These are phyloP conservation scores for Paradisaea rubra DNA, from an alignment of 2,113 vertebrate species.

Conservation along the genomic window DNA sequence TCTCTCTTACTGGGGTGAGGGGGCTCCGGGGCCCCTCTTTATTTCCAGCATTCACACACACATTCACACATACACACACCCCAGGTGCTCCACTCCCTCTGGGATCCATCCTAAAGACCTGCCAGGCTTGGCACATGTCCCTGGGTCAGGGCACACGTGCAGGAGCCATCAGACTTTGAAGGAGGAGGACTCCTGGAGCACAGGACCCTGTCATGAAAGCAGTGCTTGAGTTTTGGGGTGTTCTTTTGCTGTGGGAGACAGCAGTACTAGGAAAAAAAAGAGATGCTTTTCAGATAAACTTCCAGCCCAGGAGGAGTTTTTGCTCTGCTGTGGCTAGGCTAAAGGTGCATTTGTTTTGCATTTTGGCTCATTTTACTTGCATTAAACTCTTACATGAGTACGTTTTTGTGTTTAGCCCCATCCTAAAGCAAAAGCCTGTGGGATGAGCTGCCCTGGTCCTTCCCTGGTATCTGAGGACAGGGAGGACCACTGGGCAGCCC, in stretches of 20 bases:
- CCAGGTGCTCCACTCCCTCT: neutral
- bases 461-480: neutral
- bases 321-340: neutral
- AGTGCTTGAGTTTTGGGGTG: neutral
- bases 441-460: neutral
- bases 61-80: rapidly evolving
- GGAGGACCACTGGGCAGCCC: neutral
- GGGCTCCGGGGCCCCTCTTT: rapidly evolving
- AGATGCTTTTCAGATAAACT: neutral
- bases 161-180: neutral
- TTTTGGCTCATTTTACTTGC: neutral
- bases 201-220: neutral
- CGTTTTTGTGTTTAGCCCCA: neutral
- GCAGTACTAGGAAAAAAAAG: neutral
- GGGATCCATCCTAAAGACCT: neutral
- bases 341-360: neutral
- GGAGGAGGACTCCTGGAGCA: neutral
- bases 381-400: rapidly evolving
- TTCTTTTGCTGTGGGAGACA: neutral
- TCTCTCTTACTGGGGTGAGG: neutral
- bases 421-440: neutral
- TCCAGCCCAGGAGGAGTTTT: neutral
- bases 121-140: neutral
- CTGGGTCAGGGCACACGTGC: neutral
- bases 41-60: neutral